These are phyloP conservation scores for Omphaloscelis lunosa DNA, from an alignment of 2,888 invertebrate genomes.

Conservation along the genomic window DNA sequence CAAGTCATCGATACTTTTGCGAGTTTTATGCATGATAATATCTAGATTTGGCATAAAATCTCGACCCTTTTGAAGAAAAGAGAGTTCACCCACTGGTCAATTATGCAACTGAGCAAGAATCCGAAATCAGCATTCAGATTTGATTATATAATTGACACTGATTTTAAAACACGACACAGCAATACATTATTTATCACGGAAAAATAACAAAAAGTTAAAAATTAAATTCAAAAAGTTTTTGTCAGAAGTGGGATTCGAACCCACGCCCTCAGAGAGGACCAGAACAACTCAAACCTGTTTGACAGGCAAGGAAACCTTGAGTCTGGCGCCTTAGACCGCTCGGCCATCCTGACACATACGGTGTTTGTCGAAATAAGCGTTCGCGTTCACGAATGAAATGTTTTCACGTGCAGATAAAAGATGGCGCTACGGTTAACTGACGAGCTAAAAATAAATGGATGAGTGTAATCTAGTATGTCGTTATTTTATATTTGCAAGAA, in stretches of 20 bases:
- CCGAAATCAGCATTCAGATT: background rate
- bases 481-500: slow-evolving; percentile 1
- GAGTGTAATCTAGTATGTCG: background rate
- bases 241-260: slow-evolving; percentile 96
- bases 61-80: slow-evolving; percentile 25
- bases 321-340: slow-evolving; percentile 96
- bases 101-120: slow-evolving; percentile 35
- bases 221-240: slow-evolving; percentile 82
- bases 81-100: background rate
- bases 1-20: background rate
- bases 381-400: slow-evolving; percentile 47
- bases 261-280: slow-evolving; percentile 96
- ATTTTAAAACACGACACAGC: slow-evolving; percentile 3
- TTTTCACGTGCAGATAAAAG: slow-evolving; percentile 62
- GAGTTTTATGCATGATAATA: background rate
- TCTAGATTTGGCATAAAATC: background rate
- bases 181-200: background rate
- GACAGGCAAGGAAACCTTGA: slow-evolving; percentile 90
- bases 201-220: slow-evolving; percentile 37
- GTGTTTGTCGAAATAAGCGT: slow-evolving; percentile 68
- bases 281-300: slow-evolving; percentile 92
- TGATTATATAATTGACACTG: slow-evolving; percentile 37
- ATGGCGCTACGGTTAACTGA: slow-evolving; percentile 70
- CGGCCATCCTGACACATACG: slow-evolving; percentile 94
- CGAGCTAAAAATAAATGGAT: slow-evolving; percentile 14